Percentiles rank a stretch among this genome's conserved stretches.
These are phyloP conservation scores for Alosa sapidissima DNA, from an alignment of 2,797 vertebrate species.

Conservation along the genomic window DNA sequence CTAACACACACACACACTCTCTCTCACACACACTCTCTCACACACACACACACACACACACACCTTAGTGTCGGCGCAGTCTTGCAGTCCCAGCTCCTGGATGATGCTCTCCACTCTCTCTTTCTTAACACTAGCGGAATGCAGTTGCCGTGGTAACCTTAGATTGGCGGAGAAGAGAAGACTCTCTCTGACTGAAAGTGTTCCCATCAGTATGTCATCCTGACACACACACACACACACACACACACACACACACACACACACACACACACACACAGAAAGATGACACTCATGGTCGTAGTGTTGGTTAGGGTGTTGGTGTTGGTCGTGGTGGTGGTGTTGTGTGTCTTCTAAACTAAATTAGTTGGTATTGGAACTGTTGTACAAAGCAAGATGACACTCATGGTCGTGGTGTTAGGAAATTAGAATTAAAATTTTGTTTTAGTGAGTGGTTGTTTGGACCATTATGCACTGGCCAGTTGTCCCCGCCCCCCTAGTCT, in stretches of 20 bases:
- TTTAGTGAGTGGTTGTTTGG: too few species aligned
- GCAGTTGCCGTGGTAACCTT: conserved; percentile 60
- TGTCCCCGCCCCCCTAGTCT: too few species aligned
- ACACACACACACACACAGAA: background rate
- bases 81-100: conserved; percentile 69
- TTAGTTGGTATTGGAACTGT: too few species aligned
- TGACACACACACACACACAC: conserved; percentile 42
- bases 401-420: too few species aligned
- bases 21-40: too few species aligned
- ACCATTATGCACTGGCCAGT: too few species aligned
- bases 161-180: conserved; percentile 78
- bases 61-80: conserved; percentile 76
- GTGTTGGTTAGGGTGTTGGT: too few species aligned
- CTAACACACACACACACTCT: background rate
- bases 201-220: conserved; percentile 80
- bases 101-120: conserved; percentile 65
- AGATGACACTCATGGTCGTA: too few species aligned
- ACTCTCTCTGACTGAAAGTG: conserved; percentile 74
- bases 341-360: too few species aligned
- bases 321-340: too few species aligned
- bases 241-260: background rate
- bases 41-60: conserved; percentile 1
- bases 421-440: too few species aligned
- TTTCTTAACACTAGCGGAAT: conserved; percentile 65
- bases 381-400: too few species aligned